Evolutionary conservation across 2,797 vertebrate species (phyloP).

Genomic region (Ceryle rudis): DNA sequence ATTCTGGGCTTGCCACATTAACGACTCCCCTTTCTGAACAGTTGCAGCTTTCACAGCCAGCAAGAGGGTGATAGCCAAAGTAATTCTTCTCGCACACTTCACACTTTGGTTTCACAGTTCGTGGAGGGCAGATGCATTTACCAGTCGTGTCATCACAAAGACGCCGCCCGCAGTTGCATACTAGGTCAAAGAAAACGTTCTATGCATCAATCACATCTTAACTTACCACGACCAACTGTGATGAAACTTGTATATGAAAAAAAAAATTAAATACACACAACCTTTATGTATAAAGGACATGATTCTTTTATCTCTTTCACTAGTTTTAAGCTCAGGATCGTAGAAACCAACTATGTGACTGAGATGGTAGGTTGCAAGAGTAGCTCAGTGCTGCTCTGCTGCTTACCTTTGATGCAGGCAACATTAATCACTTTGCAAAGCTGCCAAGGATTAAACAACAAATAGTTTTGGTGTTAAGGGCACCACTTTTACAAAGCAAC

Average conservation of each 20-base stretch:
- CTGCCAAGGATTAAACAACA: neutral
- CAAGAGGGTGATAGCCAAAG: slow-evolving; percentile 90
- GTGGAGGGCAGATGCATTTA: slow-evolving; percentile 90
- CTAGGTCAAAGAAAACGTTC: slow-evolving; percentile 73
- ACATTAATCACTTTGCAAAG: neutral
- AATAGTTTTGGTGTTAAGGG: neutral
- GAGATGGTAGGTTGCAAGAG: neutral
- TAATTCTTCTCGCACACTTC: slow-evolving; percentile 83
- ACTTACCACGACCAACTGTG: neutral
- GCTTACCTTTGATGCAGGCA: neutral
- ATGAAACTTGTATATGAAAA: neutral
- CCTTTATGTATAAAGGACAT: neutral
- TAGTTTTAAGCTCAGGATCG: neutral
- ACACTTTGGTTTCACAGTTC: slow-evolving; percentile 87
- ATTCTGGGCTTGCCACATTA: slow-evolving; percentile 69
- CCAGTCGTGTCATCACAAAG: slow-evolving; percentile 91
- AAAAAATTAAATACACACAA: neutral
- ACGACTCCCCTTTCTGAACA: slow-evolving; percentile 84
- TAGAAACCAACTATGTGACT: neutral
- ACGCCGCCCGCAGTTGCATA: slow-evolving; percentile 84
- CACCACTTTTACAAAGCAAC: neutral
- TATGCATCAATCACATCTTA: neutral
- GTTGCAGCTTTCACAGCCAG: slow-evolving; percentile 89
- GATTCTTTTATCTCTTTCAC: neutral
- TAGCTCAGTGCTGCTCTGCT: neutral